Evolutionary conservation across 2,888 invertebrate species (phyloP).

Genomic region (Graphium colonna): DNA sequence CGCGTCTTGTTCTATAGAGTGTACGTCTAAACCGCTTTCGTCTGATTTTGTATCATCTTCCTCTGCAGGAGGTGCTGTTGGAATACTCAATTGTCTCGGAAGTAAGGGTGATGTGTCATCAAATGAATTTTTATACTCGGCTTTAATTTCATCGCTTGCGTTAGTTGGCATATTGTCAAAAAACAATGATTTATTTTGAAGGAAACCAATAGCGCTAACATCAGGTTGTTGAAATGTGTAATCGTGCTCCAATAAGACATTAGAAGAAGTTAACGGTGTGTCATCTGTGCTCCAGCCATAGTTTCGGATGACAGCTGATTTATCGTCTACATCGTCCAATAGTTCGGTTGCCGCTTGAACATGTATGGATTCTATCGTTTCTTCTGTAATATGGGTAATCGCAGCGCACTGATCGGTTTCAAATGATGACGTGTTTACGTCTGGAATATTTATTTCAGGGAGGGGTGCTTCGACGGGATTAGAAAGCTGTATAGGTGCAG

Average conservation of each 20-base stretch:
- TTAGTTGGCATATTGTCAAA: slow-evolving; percentile 52
- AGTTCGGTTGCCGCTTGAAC: slow-evolving; percentile 53
- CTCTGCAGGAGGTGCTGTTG: slow-evolving; percentile 55
- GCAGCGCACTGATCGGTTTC: slow-evolving; percentile 44
- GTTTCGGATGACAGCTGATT: slow-evolving; percentile 28
- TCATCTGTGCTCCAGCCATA: slow-evolving; percentile 51
- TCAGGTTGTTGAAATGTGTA: slow-evolving; percentile 43
- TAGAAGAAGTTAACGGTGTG: slow-evolving; percentile 22
- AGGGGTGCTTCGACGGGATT: slow-evolving; percentile 59
- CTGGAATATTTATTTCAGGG: slow-evolving; percentile 35
- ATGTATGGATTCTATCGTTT: slow-evolving; percentile 59
- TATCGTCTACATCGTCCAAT: slow-evolving; percentile 35
- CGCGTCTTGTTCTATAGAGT: slow-evolving; percentile 69
- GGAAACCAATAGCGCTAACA: slow-evolving; percentile 44
- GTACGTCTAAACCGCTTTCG: slow-evolving; percentile 62
- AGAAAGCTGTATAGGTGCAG: slow-evolving; percentile 59
- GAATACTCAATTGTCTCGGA: slow-evolving; percentile 47
- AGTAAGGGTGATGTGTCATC: slow-evolving; percentile 46
- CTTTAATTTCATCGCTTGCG: slow-evolving; percentile 62
- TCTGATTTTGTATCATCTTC: slow-evolving; percentile 58
- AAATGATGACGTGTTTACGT: slow-evolving; percentile 35
- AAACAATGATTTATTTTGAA: slow-evolving; percentile 45
- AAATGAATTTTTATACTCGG: slow-evolving; percentile 49
- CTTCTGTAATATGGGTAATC: slow-evolving; percentile 57
- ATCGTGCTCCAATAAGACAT: slow-evolving; percentile 35